Evolutionary conservation across 2,888 invertebrate species (phyloP).

Genomic region (Poecilobothrus nobilitatus): DNA sequence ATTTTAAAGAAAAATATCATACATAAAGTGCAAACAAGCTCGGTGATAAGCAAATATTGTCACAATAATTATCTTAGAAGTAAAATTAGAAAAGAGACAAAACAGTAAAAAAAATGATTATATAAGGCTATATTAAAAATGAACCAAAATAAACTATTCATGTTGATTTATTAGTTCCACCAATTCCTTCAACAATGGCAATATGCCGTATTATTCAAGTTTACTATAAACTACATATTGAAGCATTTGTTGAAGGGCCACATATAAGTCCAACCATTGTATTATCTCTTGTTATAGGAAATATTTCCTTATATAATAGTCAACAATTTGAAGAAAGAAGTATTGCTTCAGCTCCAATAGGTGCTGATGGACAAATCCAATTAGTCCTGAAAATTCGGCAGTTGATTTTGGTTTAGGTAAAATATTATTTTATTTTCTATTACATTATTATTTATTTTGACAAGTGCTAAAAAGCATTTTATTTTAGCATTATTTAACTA

Average conservation of each 20-base stretch:
- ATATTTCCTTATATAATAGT: conserved; percentile 34
- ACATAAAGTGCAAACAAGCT: no score
- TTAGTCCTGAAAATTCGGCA: conserved; percentile 15
- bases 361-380: no score
- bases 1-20: no score
- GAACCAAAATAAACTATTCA: conserved; percentile 27
- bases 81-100: neutral
- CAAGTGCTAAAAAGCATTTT: no score
- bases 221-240: conserved; percentile 36
- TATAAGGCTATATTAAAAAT: conserved; percentile 28
- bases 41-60: no score
- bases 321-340: conserved; percentile 10
- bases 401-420: neutral
- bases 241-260: conserved; percentile 33
- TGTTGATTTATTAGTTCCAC: conserved; percentile 37
- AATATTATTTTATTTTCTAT: no score
- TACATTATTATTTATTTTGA: no score
- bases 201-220: conserved; percentile 38
- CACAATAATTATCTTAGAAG: neutral
- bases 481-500: no score
- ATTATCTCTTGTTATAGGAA: conserved; percentile 41
- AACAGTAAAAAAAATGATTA: conserved; percentile 30
- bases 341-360: conserved; percentile 23
- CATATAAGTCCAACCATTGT: conserved; percentile 34
- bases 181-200: conserved; percentile 36